These are phyloP conservation scores for Holcopasites calliopsidis DNA, from an alignment of 1,140 invertebrate genomes.

Conservation along the genomic window DNA sequence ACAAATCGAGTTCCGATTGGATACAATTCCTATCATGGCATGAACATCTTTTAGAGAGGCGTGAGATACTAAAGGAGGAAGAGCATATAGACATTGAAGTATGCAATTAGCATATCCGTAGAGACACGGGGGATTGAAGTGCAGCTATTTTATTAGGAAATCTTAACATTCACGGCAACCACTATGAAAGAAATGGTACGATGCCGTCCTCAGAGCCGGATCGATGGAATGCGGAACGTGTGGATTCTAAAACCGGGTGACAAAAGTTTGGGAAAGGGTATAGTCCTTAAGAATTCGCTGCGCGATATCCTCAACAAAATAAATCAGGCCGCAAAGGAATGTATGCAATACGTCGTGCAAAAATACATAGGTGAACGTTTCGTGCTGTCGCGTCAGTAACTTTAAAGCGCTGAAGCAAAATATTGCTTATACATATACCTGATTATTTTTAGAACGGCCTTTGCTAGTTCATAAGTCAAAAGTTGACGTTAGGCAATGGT, in stretches of 20 bases:
- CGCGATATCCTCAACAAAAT: slow-evolving; percentile 90
- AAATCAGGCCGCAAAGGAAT: slow-evolving; percentile 82
- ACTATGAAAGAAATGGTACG: slow-evolving; percentile 81
- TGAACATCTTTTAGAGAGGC: slow-evolving; percentile 31
- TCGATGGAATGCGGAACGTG: slow-evolving; percentile 92
- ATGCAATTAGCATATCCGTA: background rate
- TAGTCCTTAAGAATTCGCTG: slow-evolving; percentile 91
- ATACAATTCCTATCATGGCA: slow-evolving; percentile 49
- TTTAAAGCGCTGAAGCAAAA: background rate
- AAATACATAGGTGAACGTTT: slow-evolving; percentile 93
- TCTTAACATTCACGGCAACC: slow-evolving; percentile 69
- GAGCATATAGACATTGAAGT: slow-evolving; percentile 41
- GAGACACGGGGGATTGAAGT: background rate
- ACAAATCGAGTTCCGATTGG: slow-evolving; percentile 26
- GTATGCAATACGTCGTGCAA: slow-evolving; percentile 93
- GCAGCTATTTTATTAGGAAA: slow-evolving; percentile 15
- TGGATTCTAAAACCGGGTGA: slow-evolving; percentile 99
- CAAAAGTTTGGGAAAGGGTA: slow-evolving; percentile 94
- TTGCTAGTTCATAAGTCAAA: slow-evolving; percentile 94
- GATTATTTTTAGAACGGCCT: slow-evolving; percentile 84
- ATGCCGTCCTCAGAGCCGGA: slow-evolving; percentile 83
- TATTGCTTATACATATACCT: too few relatives aligned
- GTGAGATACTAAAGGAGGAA: slow-evolving; percentile 27
- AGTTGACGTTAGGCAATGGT: slow-evolving; percentile 97
- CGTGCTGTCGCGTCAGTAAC: background rate